Percentiles rank a stretch among this genome's conserved stretches.
Evolutionary conservation across 2,113 vertebrate genomes (phyloP).

Genomic region (Malaclemys terrapin): DNA sequence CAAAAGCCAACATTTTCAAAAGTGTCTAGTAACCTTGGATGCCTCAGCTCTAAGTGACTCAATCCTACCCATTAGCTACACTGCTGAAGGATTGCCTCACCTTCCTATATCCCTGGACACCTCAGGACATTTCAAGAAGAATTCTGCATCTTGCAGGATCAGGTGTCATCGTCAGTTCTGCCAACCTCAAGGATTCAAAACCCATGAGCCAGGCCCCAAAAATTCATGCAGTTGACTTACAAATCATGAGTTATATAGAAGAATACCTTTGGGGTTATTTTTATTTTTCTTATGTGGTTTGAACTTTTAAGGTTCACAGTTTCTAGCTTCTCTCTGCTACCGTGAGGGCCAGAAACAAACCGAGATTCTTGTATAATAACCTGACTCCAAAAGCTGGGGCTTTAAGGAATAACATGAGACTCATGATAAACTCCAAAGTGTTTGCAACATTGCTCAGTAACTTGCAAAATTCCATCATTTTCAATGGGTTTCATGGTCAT

Average conservation of each 20-base stretch:
- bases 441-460: not conserved
- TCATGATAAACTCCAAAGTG: not conserved
- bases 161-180: not conserved
- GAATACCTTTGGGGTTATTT: not conserved
- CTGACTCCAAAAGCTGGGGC: not conserved
- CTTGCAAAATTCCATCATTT: not conserved
- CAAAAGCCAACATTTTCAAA: not conserved
- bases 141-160: not conserved
- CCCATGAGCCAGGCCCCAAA: not conserved
- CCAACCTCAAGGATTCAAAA: not conserved
- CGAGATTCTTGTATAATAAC: not conserved
- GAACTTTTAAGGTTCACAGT: not conserved
- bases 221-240: not conserved
- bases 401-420: not conserved
- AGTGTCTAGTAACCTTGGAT: not conserved
- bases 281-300: not conserved
- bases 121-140: not conserved
- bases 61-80: not conserved
- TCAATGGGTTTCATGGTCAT: not conserved
- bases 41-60: not conserved
- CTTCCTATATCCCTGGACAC: not conserved
- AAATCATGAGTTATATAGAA: not conserved
- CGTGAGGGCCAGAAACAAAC: not conserved
- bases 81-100: not conserved
- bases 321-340: accelerated